These are phyloP conservation scores for Heterochromis multidens DNA, from an alignment of 2,113 vertebrate genomes.

Conservation along the genomic window DNA sequence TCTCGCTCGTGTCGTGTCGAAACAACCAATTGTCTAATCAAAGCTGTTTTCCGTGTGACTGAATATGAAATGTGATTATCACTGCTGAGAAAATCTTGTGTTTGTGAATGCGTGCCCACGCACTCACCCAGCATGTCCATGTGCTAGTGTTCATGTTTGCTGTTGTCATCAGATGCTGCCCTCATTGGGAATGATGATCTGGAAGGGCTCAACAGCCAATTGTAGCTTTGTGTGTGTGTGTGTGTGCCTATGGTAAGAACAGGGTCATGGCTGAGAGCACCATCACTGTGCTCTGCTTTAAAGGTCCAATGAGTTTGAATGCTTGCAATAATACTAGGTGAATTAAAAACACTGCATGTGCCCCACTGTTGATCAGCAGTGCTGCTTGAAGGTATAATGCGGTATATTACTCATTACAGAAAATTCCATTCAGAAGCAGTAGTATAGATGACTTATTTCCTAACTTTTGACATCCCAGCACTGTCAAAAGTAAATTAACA, in stretches of 20 bases:
- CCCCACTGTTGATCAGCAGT: not conserved
- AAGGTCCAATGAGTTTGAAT: not conserved
- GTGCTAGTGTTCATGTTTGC: not conserved
- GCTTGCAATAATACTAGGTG: not conserved
- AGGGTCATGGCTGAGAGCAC: not conserved
- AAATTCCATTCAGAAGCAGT: not conserved
- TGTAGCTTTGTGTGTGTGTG: not conserved
- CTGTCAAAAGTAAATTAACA: not conserved
- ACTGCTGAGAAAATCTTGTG: slow-evolving; percentile 26
- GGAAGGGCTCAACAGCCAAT: slow-evolving; percentile 6
- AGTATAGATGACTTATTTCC: not conserved
- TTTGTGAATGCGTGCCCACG: slow-evolving; percentile 8
- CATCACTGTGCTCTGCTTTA: not conserved
- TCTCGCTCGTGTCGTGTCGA: not conserved
- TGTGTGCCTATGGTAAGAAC: not conserved
- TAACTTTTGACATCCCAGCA: not conserved
- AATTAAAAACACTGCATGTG: not conserved
- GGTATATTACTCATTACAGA: not conserved
- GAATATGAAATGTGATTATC: slow-evolving; percentile 43
- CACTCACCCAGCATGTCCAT: not conserved
- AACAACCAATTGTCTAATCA: slow-evolving; percentile 40
- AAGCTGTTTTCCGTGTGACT: slow-evolving; percentile 31
- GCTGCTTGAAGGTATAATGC: not conserved
- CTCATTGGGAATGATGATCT: not conserved
- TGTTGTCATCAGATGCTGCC: not conserved